phyloP scores from a whole-genome alignment of 1,140 invertebrate species.

The Euwallacea similis region DNA sequence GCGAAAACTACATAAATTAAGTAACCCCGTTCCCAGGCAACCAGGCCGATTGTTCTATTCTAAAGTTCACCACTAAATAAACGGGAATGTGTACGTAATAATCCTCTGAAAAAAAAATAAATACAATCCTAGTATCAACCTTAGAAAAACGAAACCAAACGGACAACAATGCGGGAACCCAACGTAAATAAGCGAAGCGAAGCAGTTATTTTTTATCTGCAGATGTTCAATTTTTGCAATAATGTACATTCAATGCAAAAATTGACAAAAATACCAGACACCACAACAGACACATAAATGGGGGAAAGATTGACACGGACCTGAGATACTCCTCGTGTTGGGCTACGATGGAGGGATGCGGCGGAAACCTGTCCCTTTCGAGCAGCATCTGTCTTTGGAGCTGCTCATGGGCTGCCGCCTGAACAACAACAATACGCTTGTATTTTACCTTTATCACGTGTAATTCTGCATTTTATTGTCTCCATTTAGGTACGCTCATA shows the following conservation, averaged over 20 bases:
- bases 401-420: constrained; percentile 78
- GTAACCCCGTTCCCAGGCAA: constrained; percentile 20
- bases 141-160: background rate
- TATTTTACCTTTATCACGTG: background rate
- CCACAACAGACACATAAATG: constrained; percentile 17
- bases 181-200: constrained; percentile 2
- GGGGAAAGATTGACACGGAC: constrained; percentile 54
- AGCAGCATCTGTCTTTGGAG: constrained; percentile 82
- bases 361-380: constrained; percentile 74
- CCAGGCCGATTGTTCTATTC: background rate
- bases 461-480: background rate
- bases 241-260: background rate
- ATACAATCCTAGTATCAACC: background rate
- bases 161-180: background rate
- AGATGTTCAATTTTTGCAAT: background rate
- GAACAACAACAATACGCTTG: constrained; percentile 29
- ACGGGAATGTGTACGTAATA: background rate
- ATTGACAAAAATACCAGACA: constrained; percentile 21
- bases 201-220: constrained; percentile 6
- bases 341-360: constrained; percentile 66
- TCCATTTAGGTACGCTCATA: background rate
- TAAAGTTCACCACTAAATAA: constrained; percentile 2
- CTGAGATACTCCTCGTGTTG: constrained; percentile 82
- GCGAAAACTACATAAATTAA: constrained; percentile 43
- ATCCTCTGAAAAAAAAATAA: background rate